Percentiles rank a stretch among this genome's conserved stretches.
Conservation (phyloP, 2,797 vertebrate species). For the Cossypha dichroa region DNA sequence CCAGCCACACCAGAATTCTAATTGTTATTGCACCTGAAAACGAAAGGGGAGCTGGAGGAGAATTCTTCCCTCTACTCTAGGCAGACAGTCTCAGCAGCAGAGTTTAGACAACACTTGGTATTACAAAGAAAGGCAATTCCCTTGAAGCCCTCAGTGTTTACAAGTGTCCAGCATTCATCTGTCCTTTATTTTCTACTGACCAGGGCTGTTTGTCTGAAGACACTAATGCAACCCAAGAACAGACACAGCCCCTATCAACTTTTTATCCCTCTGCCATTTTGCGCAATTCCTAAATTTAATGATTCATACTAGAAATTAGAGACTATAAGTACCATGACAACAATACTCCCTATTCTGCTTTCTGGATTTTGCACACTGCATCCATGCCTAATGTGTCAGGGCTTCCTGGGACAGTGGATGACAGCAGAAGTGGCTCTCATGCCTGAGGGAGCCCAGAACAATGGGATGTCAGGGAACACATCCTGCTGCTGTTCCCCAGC, state of each 20-base stretch:
- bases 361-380: neutral
- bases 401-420: neutral
- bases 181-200: neutral
- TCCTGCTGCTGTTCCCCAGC: neutral
- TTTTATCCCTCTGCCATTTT: neutral
- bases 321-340: neutral
- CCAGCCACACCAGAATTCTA: neutral
- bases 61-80: neutral
- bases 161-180: neutral
- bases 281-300: neutral
- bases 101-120: neutral
- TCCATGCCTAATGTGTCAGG: neutral
- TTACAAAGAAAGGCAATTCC: neutral
- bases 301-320: neutral
- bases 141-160: neutral
- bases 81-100: neutral
- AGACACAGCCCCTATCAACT: neutral
- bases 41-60: neutral
- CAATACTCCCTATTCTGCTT: neutral
- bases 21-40: neutral
- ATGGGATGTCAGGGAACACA: neutral
- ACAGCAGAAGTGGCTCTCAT: neutral
- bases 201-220: neutral
- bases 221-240: neutral
- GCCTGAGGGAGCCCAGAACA: neutral